Evolutionary conservation across 1,140 invertebrate genomes (phyloP).

Genomic region (Triops longicaudatus): DNA sequence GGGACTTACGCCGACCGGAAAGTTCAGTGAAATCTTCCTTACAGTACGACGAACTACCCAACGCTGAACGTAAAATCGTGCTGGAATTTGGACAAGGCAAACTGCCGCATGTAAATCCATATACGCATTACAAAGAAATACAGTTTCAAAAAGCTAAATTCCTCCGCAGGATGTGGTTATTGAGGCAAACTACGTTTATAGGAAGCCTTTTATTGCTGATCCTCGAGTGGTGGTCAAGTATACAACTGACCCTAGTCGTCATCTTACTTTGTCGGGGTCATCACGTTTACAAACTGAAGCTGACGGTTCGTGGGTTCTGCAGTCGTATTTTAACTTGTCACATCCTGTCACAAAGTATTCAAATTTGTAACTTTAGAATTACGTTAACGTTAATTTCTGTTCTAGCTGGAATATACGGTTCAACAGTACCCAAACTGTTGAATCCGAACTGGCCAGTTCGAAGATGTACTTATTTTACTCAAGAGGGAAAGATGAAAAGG

Average conservation of each 20-base stretch:
- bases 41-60: neutral
- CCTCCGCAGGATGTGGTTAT: neutral
- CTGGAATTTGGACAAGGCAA: neutral
- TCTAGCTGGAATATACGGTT: neutral
- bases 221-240: neutral
- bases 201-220: neutral
- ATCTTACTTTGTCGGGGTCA: neutral
- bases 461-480: neutral
- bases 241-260: neutral
- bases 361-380: neutral
- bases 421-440: neutral
- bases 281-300: neutral
- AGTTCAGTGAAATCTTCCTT: constrained; percentile 18
- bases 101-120: neutral
- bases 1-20: constrained; percentile 24
- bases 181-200: neutral
- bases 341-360: neutral
- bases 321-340: neutral
- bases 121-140: neutral
- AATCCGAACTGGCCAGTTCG: neutral
- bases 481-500: neutral
- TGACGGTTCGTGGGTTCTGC: neutral
- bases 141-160: neutral
- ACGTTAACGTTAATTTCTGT: neutral
- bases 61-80: neutral